Evolutionary conservation across 2,797 vertebrate species (phyloP), one percentile per base, ranked within the genome.

Genomic region (Adelosebastes latens): DNA sequence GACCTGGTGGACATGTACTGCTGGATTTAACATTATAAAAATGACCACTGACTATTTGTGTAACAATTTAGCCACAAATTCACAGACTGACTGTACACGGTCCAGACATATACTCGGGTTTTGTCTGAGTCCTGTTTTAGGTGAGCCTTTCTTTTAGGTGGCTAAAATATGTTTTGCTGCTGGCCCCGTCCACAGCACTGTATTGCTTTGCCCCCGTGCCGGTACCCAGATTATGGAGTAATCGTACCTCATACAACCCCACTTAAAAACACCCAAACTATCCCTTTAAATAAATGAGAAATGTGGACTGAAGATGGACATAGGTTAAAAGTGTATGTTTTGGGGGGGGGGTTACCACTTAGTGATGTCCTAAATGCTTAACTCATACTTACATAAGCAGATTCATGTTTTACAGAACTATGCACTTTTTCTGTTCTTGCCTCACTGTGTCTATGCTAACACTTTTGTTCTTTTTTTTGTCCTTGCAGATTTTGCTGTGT

Each of bases 401-500:
- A 64, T 75, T 72, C 24, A 65, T 70, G n/a, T 87, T 87, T 89
- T 95, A 90, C 22, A 3, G 64, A 60, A 53, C 81, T 71, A 55
- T 87, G 80, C 77, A 88, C 32, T 82, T 82, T 84, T 80, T 46
- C 20, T 88, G 24, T 3, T 72, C 18, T 65, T 80, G 36, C 39
- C 31, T 72, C 42, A 6, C 12, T 24, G 13, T 85, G 56, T 73
- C 4, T 61, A 69, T 87, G 67, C 62, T 49, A 83, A 91, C 77
- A 60, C 59, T 74, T 83, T 65, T 88, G 20, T 93, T 89, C 83
- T 82, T 82, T 92, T 83, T 92, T 89, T 89, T 90, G 89, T 94
- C 86, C 84, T 93, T 94, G 85, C 93, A 97, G 97, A 98, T 96
- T 98, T 97, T 93, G 96, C 97, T 87, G 95, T 97, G 89, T 95